Percentiles rank a stretch among this genome's conserved stretches.
Evolutionary conservation across 2,888 invertebrate species (phyloP).

Genomic region (Prionchulus punctatus): DNA sequence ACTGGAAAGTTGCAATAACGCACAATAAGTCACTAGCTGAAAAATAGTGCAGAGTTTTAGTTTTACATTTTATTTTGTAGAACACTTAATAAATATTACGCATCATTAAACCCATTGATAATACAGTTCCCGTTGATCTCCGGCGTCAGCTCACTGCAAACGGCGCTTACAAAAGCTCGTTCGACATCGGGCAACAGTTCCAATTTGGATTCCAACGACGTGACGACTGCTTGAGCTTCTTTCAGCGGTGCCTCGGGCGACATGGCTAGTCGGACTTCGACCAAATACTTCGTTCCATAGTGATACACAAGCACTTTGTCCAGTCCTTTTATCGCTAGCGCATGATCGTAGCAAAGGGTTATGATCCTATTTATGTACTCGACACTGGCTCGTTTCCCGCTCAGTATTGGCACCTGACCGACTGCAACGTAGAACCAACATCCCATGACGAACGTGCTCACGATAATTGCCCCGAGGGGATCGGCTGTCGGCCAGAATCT

Average conservation of each 20-base stretch:
- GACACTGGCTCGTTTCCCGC: conserved; percentile 24
- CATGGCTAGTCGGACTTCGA: conserved; percentile 33
- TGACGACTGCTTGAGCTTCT: conserved; percentile 36
- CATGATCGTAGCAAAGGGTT: conserved; percentile 26
- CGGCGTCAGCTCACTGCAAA: too few relatives aligned
- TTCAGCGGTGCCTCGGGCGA: conserved; percentile 33
- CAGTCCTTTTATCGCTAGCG: conserved; percentile 25
- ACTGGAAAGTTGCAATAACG: too few relatives aligned
- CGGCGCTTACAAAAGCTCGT: conserved; percentile 37
- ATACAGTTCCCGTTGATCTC: too few relatives aligned
- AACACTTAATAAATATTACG: too few relatives aligned
- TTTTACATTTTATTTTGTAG: too few relatives aligned
- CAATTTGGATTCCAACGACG: conserved; percentile 34
- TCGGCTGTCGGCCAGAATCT: conserved; percentile 35
- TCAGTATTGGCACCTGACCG: conserved; percentile 23
- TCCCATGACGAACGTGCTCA: conserved; percentile 25
- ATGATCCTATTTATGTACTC: conserved; percentile 24
- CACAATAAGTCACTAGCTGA: too few relatives aligned
- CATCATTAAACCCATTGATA: too few relatives aligned
- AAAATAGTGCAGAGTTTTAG: too few relatives aligned
- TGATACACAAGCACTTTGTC: conserved; percentile 41
- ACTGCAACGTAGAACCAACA: conserved; percentile 27
- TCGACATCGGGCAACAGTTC: conserved; percentile 34
- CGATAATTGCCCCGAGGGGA: conserved; percentile 38
- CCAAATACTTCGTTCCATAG: conserved; percentile 35